Percentiles rank a stretch among this genome's conserved stretches.
phyloP scores from a whole-genome alignment of 2,113 vertebrate genomes.

The Pachyramphus minor region DNA sequence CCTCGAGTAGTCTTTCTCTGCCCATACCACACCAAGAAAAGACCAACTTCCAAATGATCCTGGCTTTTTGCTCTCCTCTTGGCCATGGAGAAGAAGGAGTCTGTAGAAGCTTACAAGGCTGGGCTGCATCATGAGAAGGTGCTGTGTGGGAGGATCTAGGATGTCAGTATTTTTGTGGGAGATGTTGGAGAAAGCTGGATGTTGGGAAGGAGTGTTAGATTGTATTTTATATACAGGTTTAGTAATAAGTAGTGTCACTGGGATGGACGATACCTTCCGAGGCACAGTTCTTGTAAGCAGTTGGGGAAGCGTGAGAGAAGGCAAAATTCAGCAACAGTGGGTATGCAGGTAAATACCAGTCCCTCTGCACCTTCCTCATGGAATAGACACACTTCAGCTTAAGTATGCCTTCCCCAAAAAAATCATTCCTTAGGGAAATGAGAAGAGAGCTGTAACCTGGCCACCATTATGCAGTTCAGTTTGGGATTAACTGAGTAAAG shows the following conservation, averaged over 20 bases:
- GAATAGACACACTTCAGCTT: background rate
- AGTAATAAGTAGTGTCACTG: background rate
- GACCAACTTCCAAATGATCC: background rate
- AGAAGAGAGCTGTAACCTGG: background rate
- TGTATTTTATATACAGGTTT: background rate
- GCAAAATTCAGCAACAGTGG: fast-evolving
- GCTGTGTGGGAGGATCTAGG: background rate
- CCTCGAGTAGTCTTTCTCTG: background rate
- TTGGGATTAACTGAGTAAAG: background rate
- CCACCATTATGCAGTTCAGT: background rate
- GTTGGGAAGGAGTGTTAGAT: background rate
- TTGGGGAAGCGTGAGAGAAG: background rate
- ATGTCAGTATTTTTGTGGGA: background rate
- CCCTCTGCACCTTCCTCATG: background rate
- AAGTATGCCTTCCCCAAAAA: background rate
- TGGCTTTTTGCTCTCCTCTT: background rate
- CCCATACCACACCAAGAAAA: background rate
- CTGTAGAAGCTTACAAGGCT: background rate
- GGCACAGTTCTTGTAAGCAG: background rate
- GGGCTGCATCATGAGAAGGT: background rate
- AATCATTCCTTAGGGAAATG: background rate
- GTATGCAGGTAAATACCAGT: background rate
- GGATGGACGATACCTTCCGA: background rate
- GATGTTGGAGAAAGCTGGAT: background rate
- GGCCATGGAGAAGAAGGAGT: background rate